These are phyloP conservation scores for Trachelus stipa DNA, from an alignment of 2,888 invertebrate species.

Conservation along the genomic window DNA sequence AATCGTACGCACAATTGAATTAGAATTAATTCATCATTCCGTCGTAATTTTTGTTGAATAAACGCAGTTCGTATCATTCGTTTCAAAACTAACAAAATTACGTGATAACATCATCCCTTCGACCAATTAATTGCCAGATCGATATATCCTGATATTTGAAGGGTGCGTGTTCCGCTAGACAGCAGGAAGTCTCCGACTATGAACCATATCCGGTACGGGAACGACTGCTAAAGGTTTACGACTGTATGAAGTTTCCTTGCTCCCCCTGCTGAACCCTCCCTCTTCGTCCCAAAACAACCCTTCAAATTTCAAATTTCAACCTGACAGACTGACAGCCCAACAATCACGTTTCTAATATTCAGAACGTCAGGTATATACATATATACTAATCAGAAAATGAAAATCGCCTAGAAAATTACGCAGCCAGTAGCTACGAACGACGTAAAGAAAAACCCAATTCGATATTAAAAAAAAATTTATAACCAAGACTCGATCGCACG, in stretches of 20 bases:
- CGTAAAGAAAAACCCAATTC: no score
- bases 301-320: not conserved
- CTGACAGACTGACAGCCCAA: no score
- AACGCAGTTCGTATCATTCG: no score
- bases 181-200: not conserved
- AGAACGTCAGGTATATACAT: not conserved
- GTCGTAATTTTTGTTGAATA: not conserved
- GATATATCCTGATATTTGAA: not conserved
- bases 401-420: not conserved
- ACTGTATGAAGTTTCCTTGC: not conserved
- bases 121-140: not conserved
- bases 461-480: not conserved
- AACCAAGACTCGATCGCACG: not conserved
- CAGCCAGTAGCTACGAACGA: not conserved
- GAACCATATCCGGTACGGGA: not conserved
- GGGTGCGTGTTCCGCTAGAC: not conserved
- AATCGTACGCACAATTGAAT: not conserved
- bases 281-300: no score
- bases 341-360: not conserved
- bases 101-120: not conserved
- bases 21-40: rapidly evolving
- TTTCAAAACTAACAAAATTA: not conserved
- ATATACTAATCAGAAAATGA: not conserved
- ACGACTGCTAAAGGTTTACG: not conserved
- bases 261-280: no score